Base-by-base conservation (phyloP, 2,888 invertebrate species). In the Endomychus coccineus region DNA sequence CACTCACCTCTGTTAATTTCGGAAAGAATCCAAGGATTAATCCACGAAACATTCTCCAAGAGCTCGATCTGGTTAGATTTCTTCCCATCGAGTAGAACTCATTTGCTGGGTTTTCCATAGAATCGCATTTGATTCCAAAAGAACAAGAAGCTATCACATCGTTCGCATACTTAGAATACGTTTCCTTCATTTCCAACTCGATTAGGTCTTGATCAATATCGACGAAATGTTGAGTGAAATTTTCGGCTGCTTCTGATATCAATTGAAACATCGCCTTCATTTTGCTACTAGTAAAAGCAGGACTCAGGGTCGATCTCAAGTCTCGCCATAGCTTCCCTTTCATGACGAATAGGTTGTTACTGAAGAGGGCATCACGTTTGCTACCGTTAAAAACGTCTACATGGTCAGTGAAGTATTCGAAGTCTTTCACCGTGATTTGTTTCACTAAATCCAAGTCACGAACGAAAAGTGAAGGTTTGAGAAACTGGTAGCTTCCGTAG, bases 251-350 rank as follows among this genome's bases (percentile, higher is more conserved):
- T 3, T 56, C 56, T 0, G 47, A 44, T 46, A 75, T 71, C 35
- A 72, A 59, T 0, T 66, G 67, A 50, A 71, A 62, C 70, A 75
- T 73, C 2, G 55, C 47, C 23, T 68, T 67, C 71, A 76, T 72
- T 55, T 75, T 75, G 32, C 71, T 71, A 4, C 70, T 62, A 0
- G 75, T 75, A 54, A 75, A 76, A 0, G 73, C 69, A 1, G 75
- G 75, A 13, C 70, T 71, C 13, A 75, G 46, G 0, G 71, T 63
- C 0, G 59, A 56, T 12, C 75, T 56, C 66, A 73, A 68, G 3
- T 69, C 64, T 1, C 67, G 39, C 52, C 52, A 52, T 42, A 43
- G 32, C 14, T 41, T 24, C 1, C 39, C 40, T 42, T 50, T 52
- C 17, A 55, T 23, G 3, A 50, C 39, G 31, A 56, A 55, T 7